These are phyloP conservation scores for Aplocera efformata DNA, from an alignment of 2,888 invertebrate genomes.

Conservation along the genomic window DNA sequence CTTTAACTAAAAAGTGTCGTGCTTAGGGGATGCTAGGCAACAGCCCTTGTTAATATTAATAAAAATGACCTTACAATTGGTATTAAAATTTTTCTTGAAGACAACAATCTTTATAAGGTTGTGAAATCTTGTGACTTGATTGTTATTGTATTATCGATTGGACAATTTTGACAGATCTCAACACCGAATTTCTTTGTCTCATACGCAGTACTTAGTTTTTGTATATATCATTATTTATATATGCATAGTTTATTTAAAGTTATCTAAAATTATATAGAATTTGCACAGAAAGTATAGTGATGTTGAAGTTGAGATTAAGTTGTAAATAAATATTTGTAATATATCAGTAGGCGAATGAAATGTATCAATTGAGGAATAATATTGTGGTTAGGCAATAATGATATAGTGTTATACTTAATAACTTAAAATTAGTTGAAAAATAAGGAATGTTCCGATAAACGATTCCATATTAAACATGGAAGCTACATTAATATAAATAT, in stretches of 20 bases:
- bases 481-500: too few relatives aligned
- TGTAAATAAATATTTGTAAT: conserved; percentile 14
- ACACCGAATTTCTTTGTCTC: conserved; percentile 22
- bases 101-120: too few relatives aligned
- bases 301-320: conserved; percentile 13
- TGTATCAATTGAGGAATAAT: conserved; percentile 17
- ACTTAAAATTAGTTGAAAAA: too few relatives aligned
- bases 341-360: conserved; percentile 2
- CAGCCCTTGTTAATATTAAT: neutral
- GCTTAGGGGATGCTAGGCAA: conserved; percentile 2
- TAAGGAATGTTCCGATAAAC: too few relatives aligned
- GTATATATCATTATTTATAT: conserved; percentile 13
- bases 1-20: neutral
- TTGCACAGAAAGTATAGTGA: conserved; percentile 23
- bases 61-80: neutral
- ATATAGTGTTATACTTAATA: too few relatives aligned
- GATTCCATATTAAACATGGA: too few relatives aligned
- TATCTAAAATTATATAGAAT: conserved; percentile 21
- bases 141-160: conserved; percentile 2
- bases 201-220: conserved; percentile 18
- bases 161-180: conserved; percentile 24
- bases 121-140: conserved; percentile 4
- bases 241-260: conserved; percentile 17
- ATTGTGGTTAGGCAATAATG: too few relatives aligned
- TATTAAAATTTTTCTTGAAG: neutral